These are phyloP conservation scores for Salvator merianae DNA, from an alignment of 2,113 vertebrate genomes.

Conservation along the genomic window DNA sequence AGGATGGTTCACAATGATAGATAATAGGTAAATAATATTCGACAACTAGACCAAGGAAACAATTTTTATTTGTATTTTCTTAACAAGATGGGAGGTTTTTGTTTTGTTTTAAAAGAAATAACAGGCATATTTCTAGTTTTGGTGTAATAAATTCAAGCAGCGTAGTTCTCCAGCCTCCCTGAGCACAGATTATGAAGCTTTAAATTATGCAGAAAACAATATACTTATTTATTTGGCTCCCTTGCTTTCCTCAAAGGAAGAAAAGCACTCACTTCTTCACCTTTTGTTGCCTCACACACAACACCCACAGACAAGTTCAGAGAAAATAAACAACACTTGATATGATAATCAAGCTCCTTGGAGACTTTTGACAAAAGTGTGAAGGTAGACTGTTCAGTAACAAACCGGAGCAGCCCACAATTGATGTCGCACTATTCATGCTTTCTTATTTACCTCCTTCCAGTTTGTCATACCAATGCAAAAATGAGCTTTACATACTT, in stretches of 20 bases:
- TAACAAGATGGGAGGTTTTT: background rate
- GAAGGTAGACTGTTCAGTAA: conserved; percentile 37
- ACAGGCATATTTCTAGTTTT: background rate
- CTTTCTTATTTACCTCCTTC: conserved; percentile 38
- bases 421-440: conserved; percentile 29
- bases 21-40: too few species aligned
- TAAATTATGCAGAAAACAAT: conserved; percentile 18
- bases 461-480: conserved; percentile 41
- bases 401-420: conserved; percentile 43
- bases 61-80: background rate
- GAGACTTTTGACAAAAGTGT: conserved; percentile 34
- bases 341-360: conserved; percentile 51
- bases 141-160: background rate
- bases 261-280: conserved; percentile 38
- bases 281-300: conserved; percentile 49
- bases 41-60: background rate
- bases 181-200: background rate
- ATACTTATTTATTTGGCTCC: background rate
- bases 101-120: background rate
- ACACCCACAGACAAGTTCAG: conserved; percentile 48
- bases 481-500: background rate
- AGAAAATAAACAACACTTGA: conserved; percentile 58
- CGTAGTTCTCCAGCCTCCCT: background rate
- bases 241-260: conserved; percentile 30
- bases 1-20: too few species aligned